phyloP scores from a whole-genome alignment of 2,797 vertebrate genomes.

The Phrynocephalus vlangalii region DNA sequence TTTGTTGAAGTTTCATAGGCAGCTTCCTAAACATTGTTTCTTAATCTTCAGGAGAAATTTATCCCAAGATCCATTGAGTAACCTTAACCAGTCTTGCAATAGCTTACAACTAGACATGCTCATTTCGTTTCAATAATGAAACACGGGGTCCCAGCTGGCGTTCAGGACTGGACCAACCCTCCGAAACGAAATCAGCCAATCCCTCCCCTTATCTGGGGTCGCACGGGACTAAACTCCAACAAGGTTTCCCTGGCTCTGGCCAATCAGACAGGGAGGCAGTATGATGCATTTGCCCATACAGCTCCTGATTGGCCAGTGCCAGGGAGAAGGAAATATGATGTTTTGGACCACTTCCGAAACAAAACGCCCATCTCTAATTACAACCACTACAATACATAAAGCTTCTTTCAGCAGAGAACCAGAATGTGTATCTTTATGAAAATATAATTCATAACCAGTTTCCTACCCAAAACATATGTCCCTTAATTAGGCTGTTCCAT shows the following conservation, averaged over 20 bases:
- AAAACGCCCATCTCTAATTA: neutral
- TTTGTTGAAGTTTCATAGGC: neutral
- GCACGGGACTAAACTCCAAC: too few relatives aligned
- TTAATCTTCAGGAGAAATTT: neutral
- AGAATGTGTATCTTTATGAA: slow-evolving; percentile 10
- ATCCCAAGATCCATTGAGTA: neutral
- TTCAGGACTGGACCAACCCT: too few relatives aligned
- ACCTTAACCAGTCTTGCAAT: neutral
- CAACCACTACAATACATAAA: neutral
- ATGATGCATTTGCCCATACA: too few relatives aligned
- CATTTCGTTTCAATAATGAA: too few relatives aligned
- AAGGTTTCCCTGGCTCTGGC: too few relatives aligned
- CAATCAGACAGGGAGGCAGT: too few relatives aligned
- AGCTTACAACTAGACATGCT: neutral
- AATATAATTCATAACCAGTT: slow-evolving; percentile 8
- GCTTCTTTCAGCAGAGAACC: slow-evolving; percentile 23
- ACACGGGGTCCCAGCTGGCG: too few relatives aligned
- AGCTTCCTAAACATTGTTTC: neutral
- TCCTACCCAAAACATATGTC: slow-evolving; percentile 29
- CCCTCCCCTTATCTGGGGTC: too few relatives aligned
- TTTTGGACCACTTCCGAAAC: too few relatives aligned
- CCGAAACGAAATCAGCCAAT: too few relatives aligned
- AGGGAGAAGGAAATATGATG: too few relatives aligned
- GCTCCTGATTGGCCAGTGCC: too few relatives aligned
- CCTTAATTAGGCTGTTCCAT: neutral